Conservation (phyloP, 1,140 invertebrate species). For the Lepidostoma basale region DNA sequence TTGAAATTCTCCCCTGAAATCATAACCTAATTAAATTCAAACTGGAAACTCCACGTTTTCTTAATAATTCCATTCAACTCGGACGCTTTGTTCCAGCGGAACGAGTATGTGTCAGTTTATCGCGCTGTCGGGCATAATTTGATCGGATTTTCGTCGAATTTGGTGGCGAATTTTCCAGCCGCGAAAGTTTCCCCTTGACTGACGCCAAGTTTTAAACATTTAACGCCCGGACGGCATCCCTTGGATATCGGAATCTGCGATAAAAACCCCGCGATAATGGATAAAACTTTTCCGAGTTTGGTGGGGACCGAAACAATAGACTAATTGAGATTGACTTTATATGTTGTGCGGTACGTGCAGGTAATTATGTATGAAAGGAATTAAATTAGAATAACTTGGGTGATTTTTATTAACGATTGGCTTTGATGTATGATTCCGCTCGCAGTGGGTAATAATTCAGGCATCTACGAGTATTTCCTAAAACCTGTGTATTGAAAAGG, state of each 20-base stretch:
- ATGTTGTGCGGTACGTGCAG: too few species aligned
- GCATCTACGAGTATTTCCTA: too few species aligned
- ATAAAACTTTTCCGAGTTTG: not conserved
- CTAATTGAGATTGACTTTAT: too few species aligned
- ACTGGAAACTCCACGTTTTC: conserved; percentile 33
- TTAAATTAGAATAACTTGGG: too few species aligned
- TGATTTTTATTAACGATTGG: too few species aligned
- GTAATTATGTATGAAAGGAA: too few species aligned
- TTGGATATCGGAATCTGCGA: not conserved
- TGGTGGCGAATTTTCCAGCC: conserved; percentile 16
- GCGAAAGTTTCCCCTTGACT: conserved; percentile 29
- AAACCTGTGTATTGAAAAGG: too few species aligned
- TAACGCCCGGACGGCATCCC: not conserved
- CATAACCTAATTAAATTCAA: conserved; percentile 38
- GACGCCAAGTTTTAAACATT: conserved; percentile 6
- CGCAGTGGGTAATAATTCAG: too few species aligned
- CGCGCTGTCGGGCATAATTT: conserved; percentile 38
- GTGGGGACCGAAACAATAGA: too few species aligned
- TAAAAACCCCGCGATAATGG: not conserved
- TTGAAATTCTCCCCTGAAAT: conserved; percentile 21
- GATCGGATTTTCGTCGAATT: conserved; percentile 6
- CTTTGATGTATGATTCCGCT: too few species aligned
- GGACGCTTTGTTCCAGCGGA: conserved; percentile 30
- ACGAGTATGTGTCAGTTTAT: conserved; percentile 41
- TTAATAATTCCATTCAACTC: conserved; percentile 41